Evolutionary conservation across 2,888 invertebrate genomes (phyloP).

Genomic region (Cantharis flavilabris): DNA sequence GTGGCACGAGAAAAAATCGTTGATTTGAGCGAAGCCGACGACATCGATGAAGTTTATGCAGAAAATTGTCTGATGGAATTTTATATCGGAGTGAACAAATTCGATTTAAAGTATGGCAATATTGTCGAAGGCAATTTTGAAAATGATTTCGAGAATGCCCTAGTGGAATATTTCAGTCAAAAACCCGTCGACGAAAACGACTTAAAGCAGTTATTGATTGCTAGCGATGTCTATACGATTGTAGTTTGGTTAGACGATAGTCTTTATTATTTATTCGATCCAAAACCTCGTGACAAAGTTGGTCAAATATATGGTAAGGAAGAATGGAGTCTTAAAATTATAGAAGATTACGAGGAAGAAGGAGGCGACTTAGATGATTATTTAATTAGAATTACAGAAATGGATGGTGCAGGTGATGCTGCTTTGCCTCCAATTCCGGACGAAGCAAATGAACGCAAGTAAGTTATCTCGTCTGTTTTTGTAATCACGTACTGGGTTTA

Average conservation of each 20-base stretch:
- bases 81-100: conserved; percentile 48
- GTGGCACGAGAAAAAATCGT: conserved; percentile 28
- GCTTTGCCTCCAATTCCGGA: not conserved
- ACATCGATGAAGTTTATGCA: conserved; percentile 41
- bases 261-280: conserved; percentile 49
- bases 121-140: conserved; percentile 27
- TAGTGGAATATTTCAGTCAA: conserved; percentile 26
- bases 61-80: conserved; percentile 47
- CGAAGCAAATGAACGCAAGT: not conserved
- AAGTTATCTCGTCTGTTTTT: not conserved
- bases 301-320: conserved; percentile 50
- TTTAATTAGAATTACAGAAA: conserved; percentile 1
- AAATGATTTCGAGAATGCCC: conserved; percentile 8
- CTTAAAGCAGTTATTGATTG: conserved; percentile 39
- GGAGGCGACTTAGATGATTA: conserved; percentile 7
- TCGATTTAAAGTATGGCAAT: conserved; percentile 27
- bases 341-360: not conserved
- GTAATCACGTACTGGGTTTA: not conserved
- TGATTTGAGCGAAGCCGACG: conserved; percentile 35
- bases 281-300: conserved; percentile 46
- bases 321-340: conserved; percentile 44
- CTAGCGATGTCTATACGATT: conserved; percentile 43
- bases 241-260: conserved; percentile 49
- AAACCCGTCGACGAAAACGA: conserved; percentile 19
- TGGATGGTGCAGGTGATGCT: conserved; percentile 1